phyloP scores from a whole-genome alignment of 1,140 invertebrate genomes.

The Leucophenga varia region DNA sequence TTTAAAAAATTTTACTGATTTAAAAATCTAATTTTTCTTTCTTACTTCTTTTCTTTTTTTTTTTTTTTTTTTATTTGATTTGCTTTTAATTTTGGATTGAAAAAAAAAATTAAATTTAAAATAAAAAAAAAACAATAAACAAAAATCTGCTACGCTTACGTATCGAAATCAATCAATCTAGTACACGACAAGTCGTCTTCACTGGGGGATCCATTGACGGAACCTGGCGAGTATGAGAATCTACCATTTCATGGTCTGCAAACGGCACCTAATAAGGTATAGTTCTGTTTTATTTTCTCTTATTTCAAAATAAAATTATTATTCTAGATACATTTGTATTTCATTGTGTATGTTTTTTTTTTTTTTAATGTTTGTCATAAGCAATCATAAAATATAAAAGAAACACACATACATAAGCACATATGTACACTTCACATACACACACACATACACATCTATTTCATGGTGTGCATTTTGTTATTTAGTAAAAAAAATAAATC shows the following conservation, averaged over 20 bases:
- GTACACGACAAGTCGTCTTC: constrained; percentile 56
- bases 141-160: constrained; percentile 11
- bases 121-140: constrained; percentile 14
- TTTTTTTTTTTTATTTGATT: constrained; percentile 20
- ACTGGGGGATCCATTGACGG: constrained; percentile 56
- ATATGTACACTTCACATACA: constrained; percentile 1
- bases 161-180: constrained; percentile 32
- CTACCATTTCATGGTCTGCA: constrained; percentile 90
- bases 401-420: constrained; percentile 5
- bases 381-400: not conserved
- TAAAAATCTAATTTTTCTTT: constrained; percentile 6
- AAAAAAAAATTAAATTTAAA: constrained; percentile 1
- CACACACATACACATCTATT: not conserved
- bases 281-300: constrained; percentile 18
- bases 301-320: constrained; percentile 6
- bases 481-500: no score
- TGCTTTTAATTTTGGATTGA: not conserved
- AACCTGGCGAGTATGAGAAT: constrained; percentile 85
- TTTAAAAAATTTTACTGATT: constrained; percentile 17
- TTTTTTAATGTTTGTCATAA: constrained; percentile 4
- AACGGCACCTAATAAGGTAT: constrained; percentile 87
- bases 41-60: constrained; percentile 23
- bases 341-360: no score
- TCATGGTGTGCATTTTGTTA: no score
- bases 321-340: no score